These are phyloP conservation scores for Sorex fumeus DNA, from an alignment of 2,113 vertebrate genomes.

Conservation along the genomic window DNA sequence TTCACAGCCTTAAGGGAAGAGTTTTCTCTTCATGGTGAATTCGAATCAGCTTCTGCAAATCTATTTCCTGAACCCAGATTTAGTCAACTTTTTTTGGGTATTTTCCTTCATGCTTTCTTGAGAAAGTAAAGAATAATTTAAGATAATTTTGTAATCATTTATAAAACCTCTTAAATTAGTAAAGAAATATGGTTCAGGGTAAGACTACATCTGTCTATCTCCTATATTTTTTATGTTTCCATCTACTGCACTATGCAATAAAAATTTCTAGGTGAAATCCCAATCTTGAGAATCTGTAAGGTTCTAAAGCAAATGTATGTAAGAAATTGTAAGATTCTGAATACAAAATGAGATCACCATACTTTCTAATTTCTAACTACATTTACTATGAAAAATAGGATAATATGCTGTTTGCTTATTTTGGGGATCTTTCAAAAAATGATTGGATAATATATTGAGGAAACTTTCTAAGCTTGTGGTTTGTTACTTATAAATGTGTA, in stretches of 20 bases:
- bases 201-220: neutral
- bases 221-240: conserved; percentile 17
- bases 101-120: conserved; percentile 38
- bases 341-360: conserved; percentile 39
- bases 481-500: conserved; percentile 49
- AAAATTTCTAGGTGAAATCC: conserved; percentile 1
- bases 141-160: conserved; percentile 16
- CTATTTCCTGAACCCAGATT: neutral
- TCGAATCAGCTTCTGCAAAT: no score
- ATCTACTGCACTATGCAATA: neutral
- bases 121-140: conserved; percentile 20
- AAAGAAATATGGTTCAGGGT: neutral
- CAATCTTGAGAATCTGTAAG: conserved; percentile 30
- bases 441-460: conserved; percentile 35
- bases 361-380: conserved; percentile 31
- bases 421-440: conserved; percentile 60
- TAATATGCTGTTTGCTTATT: conserved; percentile 34
- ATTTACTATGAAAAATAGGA: conserved; percentile 24
- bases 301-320: neutral
- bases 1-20: no score
- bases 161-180: conserved; percentile 24
- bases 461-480: conserved; percentile 18
- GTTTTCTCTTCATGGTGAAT: no score
- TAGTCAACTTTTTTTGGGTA: no score
- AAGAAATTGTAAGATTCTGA: neutral